A percentile compares a stretch with the other conserved stretches of the same genome.
Evolutionary conservation across 2,888 invertebrate species (phyloP).

Genomic region (Ellobium chinense): DNA sequence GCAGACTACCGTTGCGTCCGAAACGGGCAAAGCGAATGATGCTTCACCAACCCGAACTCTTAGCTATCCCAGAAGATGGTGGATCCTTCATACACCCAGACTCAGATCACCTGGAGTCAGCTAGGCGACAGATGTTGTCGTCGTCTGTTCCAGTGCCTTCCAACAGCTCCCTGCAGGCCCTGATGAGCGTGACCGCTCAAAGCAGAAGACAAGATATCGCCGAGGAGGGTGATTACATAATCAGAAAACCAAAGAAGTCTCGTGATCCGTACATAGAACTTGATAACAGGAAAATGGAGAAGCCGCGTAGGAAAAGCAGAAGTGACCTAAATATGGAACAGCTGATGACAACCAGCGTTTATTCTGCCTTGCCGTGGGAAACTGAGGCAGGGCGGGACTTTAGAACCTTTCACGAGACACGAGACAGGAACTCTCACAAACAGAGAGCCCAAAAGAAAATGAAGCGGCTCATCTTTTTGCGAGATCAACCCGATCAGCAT

Average conservation of each 20-base stretch:
- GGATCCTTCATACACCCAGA: background rate
- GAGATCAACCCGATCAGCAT: background rate
- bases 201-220: no score
- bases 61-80: slow-evolving; percentile 40
- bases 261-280: no score
- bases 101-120: no score
- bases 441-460: background rate
- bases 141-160: background rate
- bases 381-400: background rate
- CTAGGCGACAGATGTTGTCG: background rate
- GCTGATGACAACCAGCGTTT: background rate
- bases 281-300: no score
- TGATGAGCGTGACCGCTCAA: background rate
- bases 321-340: background rate
- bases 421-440: background rate
- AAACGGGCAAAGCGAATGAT: slow-evolving; percentile 44
- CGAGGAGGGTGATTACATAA: no score
- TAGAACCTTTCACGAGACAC: background rate
- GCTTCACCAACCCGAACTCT: slow-evolving; percentile 26
- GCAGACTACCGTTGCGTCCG: slow-evolving; percentile 17
- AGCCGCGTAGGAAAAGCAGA: no score
- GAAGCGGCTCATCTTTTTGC: background rate
- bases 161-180: background rate
- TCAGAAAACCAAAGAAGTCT: no score
- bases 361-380: background rate